Conservation (phyloP, 2,888 invertebrate genomes). For the Aspidapion aeneum region DNA sequence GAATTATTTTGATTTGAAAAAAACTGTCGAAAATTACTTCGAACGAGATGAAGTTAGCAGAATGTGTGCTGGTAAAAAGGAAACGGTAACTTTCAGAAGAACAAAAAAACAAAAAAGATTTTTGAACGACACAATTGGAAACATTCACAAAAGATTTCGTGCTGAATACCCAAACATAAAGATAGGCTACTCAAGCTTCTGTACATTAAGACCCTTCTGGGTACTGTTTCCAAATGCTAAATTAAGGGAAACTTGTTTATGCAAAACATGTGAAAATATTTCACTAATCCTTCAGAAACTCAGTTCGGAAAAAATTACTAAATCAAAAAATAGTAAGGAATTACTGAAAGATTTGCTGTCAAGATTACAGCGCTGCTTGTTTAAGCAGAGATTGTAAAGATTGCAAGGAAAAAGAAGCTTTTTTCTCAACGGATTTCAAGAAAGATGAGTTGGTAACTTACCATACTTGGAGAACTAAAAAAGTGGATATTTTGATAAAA, state of each 20-base stretch:
- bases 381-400: conserved; percentile 9
- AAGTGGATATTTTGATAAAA: conserved; percentile 11
- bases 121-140: conserved; percentile 6
- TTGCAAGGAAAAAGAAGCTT: conserved; percentile 7
- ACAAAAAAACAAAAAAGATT: conserved; percentile 5
- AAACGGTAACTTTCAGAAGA: conserved; percentile 2
- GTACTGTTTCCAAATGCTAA: conserved; percentile 7
- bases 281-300: conserved; percentile 5
- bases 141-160: conserved; percentile 3
- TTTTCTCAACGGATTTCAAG: conserved; percentile 6
- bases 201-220: conserved; percentile 16
- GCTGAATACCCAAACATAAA: conserved; percentile 8
- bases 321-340: neutral
- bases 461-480: conserved; percentile 11
- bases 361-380: conserved; percentile 9
- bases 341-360: conserved; percentile 16
- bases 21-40: conserved; percentile 10
- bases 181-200: conserved; percentile 11
- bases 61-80: conserved; percentile 14
- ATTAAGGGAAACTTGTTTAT: conserved; percentile 11
- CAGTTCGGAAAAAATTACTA: conserved; percentile 9
- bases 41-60: conserved; percentile 5
- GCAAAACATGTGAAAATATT: conserved; percentile 7
- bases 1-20: neutral
- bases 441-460: conserved; percentile 9